These are phyloP conservation scores for Liposcelis brunnea DNA, from an alignment of 2,888 invertebrate genomes.

Conservation along the genomic window DNA sequence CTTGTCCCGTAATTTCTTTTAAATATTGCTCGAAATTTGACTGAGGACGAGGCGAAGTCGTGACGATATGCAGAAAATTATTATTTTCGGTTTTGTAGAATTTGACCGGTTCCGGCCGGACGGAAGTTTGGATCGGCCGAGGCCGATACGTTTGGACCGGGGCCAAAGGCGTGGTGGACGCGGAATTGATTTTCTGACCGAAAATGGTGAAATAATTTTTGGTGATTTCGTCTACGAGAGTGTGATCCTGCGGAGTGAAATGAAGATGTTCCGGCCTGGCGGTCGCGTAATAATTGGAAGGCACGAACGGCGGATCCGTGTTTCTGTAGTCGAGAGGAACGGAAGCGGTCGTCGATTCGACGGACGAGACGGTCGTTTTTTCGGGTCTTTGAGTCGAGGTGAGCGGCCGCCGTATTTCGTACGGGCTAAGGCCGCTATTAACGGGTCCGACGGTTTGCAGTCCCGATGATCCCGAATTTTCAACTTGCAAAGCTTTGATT, in stretches of 20 bases:
- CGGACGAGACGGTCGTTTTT: too few species aligned
- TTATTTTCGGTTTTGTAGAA: too few species aligned
- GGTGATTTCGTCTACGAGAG: conserved; percentile 51
- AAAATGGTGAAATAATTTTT: conserved; percentile 58
- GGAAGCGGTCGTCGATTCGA: conserved; percentile 16
- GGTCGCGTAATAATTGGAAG: conserved; percentile 34
- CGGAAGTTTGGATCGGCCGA: too few species aligned
- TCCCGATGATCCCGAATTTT: too few species aligned
- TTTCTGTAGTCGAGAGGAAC: conserved; percentile 12
- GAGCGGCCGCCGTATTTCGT: too few species aligned
- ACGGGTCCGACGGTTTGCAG: too few species aligned
- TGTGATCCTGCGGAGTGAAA: conserved; percentile 48
- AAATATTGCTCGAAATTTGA: conserved; percentile 4
- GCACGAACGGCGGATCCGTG: conserved; percentile 12
- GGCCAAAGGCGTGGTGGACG: conserved; percentile 17
- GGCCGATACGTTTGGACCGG: conserved; percentile 16
- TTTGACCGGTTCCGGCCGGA: too few species aligned
- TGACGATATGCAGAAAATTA: neutral
- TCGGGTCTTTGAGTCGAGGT: too few species aligned
- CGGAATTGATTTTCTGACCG: conserved; percentile 40
- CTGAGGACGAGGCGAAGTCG: conserved; percentile 5
- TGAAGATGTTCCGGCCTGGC: conserved; percentile 29
- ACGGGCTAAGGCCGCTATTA: too few species aligned
- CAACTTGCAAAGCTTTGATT: too few species aligned
- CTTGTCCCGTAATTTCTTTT: conserved; percentile 6